phyloP scores from a whole-genome alignment of 1,140 invertebrate genomes.

The roundworm (Caenorhabditis elegans) region DNA sequence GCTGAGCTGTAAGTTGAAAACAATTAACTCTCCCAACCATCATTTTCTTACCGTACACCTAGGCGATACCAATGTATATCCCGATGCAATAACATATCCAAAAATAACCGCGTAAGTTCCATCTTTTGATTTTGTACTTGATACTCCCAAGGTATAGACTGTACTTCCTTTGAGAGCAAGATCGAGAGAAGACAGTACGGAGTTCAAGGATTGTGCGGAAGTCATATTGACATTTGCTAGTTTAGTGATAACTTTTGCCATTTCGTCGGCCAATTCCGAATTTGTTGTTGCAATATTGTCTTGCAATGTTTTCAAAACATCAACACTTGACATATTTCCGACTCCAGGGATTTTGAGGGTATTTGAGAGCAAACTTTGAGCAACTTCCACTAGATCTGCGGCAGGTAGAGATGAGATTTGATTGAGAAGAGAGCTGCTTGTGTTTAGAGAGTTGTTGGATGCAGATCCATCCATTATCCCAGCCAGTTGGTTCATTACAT shows the following conservation, averaged over 20 bases:
- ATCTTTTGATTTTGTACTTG: neutral
- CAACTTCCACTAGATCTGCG: neutral
- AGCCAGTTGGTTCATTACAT: neutral
- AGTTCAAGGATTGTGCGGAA: neutral
- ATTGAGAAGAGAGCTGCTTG: neutral
- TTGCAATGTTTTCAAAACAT: neutral
- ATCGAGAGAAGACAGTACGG: constrained; percentile 5
- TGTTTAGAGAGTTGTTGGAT: neutral
- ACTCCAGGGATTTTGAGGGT: constrained; percentile 12
- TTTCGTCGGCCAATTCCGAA: neutral
- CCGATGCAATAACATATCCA: neutral
- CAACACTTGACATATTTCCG: constrained; percentile 13
- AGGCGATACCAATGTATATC: neutral
- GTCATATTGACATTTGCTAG: neutral
- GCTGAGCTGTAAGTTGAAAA: neutral
- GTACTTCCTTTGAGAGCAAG: constrained; percentile 22
- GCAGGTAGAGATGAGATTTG: neutral
- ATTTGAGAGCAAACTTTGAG: neutral
- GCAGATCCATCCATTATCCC: neutral
- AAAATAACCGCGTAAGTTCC: neutral
- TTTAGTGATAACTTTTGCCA: neutral
- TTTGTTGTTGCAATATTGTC: neutral
- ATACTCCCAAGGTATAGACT: neutral
- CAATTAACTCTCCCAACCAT: no score
- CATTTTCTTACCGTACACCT: neutral